A percentile compares a stretch with the other conserved stretches of the same genome.
These are phyloP conservation scores for Tachypleus tridentatus DNA, from an alignment of 1,140 invertebrate species.

Conservation along the genomic window DNA sequence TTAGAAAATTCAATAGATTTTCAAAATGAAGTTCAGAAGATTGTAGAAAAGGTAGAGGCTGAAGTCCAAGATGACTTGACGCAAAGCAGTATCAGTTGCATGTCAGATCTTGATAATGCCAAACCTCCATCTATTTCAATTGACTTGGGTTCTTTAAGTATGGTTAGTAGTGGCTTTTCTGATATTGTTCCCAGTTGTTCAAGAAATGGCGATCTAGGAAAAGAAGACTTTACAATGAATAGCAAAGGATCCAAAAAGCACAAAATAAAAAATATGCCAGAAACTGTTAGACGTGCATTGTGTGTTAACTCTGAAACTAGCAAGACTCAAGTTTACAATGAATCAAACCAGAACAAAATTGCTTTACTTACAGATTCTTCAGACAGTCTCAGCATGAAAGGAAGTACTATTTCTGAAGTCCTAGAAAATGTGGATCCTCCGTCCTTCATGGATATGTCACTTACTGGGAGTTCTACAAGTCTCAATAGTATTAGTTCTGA, in stretches of 20 bases:
- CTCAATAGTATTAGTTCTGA: constrained; percentile 56
- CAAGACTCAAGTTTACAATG: neutral
- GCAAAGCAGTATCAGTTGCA: constrained; percentile 40
- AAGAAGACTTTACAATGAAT: constrained; percentile 2
- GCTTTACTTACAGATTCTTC: constrained; percentile 44
- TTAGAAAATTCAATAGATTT: constrained; percentile 36
- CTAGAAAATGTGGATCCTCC: constrained; percentile 63
- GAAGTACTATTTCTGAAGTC: constrained; percentile 46
- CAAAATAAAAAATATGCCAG: neutral
- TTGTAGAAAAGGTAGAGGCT: constrained; percentile 29
- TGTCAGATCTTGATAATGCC: constrained; percentile 54
- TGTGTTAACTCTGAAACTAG: constrained; percentile 24
- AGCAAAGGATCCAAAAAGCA: neutral
- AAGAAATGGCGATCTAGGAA: neutral
- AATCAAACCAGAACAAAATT: constrained; percentile 5
- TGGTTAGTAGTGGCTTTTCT: constrained; percentile 29
- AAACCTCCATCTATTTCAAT: constrained; percentile 57
- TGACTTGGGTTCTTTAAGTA: constrained; percentile 32
- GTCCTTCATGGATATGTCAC: constrained; percentile 43
- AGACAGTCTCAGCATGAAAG: constrained; percentile 45
- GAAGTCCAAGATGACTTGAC: constrained; percentile 17
- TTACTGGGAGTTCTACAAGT: constrained; percentile 42
- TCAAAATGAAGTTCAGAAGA: constrained; percentile 37
- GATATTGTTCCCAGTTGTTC: constrained; percentile 19
- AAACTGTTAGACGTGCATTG: constrained; percentile 2